Conservation (phyloP, 1,140 invertebrate genomes). For the Grapholita molesta region DNA sequence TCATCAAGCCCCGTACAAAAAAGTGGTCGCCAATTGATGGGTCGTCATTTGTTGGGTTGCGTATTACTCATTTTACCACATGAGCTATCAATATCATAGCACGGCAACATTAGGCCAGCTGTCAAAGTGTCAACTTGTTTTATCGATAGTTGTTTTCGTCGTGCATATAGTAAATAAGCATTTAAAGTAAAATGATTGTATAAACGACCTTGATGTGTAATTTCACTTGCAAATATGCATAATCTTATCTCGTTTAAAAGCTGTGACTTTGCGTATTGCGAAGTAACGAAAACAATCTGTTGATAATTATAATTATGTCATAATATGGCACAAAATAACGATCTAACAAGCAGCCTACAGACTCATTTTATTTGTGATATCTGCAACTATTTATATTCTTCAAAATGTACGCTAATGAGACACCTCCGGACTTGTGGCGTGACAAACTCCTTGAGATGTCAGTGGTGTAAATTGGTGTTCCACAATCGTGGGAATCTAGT, state of each 20-base stretch:
- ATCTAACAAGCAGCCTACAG: constrained; percentile 21
- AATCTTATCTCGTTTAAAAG: neutral
- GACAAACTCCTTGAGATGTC: constrained; percentile 21
- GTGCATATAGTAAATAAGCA: neutral
- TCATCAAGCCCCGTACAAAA: no score
- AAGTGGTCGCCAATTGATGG: no score
- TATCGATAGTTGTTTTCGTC: neutral
- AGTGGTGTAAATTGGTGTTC: constrained; percentile 34
- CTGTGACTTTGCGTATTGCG: neutral
- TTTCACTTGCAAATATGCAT: neutral
- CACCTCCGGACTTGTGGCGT: constrained; percentile 20
- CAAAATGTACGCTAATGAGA: neutral
- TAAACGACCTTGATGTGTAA: neutral
- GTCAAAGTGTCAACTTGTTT: neutral
- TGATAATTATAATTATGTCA: neutral
- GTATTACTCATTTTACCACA: no score
- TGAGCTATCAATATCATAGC: no score
- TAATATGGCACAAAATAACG: constrained; percentile 11
- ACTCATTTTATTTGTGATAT: constrained; percentile 33
- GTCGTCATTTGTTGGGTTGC: no score
- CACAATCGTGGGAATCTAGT: constrained; percentile 31
- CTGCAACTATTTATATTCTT: constrained; percentile 22
- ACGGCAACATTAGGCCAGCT: neutral
- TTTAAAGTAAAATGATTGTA: neutral
- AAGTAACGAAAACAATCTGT: neutral